Evolutionary conservation across 1,140 invertebrate species (phyloP).

Genomic region (Zophobas atratus): DNA sequence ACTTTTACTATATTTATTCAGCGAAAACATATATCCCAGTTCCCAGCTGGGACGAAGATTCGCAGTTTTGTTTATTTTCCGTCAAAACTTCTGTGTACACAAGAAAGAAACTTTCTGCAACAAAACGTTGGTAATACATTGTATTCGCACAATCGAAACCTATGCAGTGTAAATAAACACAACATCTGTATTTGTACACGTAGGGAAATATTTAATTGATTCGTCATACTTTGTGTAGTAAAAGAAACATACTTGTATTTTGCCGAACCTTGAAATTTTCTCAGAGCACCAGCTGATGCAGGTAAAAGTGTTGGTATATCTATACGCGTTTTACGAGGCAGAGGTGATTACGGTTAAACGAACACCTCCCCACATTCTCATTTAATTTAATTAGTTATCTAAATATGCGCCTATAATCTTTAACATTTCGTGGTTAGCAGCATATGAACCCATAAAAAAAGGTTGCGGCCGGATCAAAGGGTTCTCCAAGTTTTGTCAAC

Average conservation of each 20-base stretch:
- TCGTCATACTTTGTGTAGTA: constrained; percentile 11
- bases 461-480: constrained; percentile 43
- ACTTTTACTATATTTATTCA: not conserved
- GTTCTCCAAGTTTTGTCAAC: constrained; percentile 51
- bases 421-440: constrained; percentile 15
- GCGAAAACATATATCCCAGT: not conserved
- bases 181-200: constrained; percentile 28
- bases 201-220: constrained; percentile 26
- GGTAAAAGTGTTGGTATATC: constrained; percentile 4
- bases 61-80: constrained; percentile 2
- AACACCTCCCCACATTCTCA: constrained; percentile 8
- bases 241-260: not conserved
- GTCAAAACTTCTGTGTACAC: not conserved
- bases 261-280: constrained; percentile 12
- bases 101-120: not conserved
- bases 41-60: not conserved
- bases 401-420: constrained; percentile 21
- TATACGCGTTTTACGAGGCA: not conserved
- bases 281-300: not conserved
- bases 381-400: constrained; percentile 37
- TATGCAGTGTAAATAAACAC: constrained; percentile 6
- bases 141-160: constrained; percentile 4
- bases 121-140: not conserved
- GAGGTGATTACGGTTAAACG: not conserved
- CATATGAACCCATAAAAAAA: constrained; percentile 15